Percentiles rank a stretch among this genome's conserved stretches.
These are phyloP conservation scores for Porites rus DNA, from an alignment of 92 coral and sea anemone genomes.

Conservation along the genomic window DNA sequence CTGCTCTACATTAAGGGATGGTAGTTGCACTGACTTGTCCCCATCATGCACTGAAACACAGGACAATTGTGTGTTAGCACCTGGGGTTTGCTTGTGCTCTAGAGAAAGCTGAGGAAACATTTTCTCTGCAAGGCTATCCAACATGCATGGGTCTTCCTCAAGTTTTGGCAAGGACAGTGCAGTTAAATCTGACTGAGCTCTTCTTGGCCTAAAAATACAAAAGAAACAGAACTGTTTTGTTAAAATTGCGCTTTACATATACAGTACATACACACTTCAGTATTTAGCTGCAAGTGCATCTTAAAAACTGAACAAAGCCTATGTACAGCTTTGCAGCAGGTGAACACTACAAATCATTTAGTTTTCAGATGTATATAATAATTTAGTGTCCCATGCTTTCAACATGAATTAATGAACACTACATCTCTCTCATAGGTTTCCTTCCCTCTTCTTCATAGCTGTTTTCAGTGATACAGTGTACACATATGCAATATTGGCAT, in stretches of 20 bases:
- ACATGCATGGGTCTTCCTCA: constrained; percentile 98
- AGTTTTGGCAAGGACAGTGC: constrained; percentile 78
- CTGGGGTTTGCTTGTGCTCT: constrained; percentile 69
- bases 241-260: too few species aligned
- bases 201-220: constrained; percentile 80
- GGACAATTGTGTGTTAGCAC: constrained; percentile 73
- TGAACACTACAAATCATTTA: too few species aligned
- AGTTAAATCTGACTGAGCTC: constrained; percentile 92
- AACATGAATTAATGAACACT: too few species aligned
- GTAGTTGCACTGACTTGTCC: constrained; percentile 84
- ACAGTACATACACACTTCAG: too few species aligned
- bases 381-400: too few species aligned
- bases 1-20: constrained; percentile 89
- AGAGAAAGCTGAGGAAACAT: constrained; percentile 94
- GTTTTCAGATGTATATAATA: too few species aligned
- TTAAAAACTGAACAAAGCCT: too few species aligned
- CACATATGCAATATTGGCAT: background rate
- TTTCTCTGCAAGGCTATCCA: constrained; percentile 85
- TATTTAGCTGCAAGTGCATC: too few species aligned
- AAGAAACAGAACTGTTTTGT: background rate
- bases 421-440: too few species aligned
- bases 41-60: constrained; percentile 92
- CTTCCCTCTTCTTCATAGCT: too few species aligned
- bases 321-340: too few species aligned
- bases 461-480: background rate